Conservation (phyloP, 2,888 invertebrate genomes). For the Tipula vernalis region DNA sequence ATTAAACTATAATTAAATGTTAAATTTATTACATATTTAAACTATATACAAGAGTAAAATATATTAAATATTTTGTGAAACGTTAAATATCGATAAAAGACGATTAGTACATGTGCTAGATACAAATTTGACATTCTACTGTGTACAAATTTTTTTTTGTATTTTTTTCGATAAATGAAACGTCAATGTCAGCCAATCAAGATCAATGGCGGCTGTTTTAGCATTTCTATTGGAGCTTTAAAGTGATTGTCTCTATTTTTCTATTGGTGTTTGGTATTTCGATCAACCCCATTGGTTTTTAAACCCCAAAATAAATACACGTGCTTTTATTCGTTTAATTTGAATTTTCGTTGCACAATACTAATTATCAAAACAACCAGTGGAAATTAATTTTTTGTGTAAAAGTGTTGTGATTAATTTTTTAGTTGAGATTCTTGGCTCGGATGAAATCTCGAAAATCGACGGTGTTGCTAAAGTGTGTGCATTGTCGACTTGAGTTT, state of each 20-base stretch:
- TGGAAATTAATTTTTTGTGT: neutral
- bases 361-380: neutral
- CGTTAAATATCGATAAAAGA: neutral
- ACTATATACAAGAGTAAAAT: neutral
- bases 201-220: conserved; percentile 24
- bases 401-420: neutral
- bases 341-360: neutral
- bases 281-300: conserved; percentile 13
- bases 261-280: conserved; percentile 15
- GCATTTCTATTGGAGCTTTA: conserved; percentile 23
- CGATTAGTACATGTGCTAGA: neutral
- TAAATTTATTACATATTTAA: neutral
- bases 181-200: conserved; percentile 23
- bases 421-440: neutral
- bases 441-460: neutral
- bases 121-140: neutral
- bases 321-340: conserved; percentile 8
- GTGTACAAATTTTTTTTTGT: neutral
- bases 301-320: conserved; percentile 13
- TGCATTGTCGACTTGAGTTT: neutral
- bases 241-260: conserved; percentile 11
- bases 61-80: neutral
- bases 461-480: neutral
- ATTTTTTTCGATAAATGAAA: conserved; percentile 6
- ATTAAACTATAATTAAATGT: neutral